A percentile compares a stretch with the other conserved stretches of the same genome.
These are phyloP conservation scores for Ancistrus triradiatus DNA, from an alignment of 2,113 vertebrate species.

Conservation along the genomic window DNA sequence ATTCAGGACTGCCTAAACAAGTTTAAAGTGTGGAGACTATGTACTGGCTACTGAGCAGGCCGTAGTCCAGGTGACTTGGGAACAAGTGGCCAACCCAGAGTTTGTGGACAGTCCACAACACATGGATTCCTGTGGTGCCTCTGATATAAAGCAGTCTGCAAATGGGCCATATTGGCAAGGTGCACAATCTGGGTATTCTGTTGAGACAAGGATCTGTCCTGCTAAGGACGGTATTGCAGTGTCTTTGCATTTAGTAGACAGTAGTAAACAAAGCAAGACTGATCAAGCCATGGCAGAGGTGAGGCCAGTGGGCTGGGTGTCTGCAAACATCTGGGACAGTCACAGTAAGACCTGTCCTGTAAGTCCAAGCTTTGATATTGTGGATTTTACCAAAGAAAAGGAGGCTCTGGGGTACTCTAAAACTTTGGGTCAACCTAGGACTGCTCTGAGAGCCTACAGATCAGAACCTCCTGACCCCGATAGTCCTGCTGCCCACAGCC, in stretches of 20 bases:
- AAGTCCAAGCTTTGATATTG: slow-evolving; percentile 80
- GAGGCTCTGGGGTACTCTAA: neutral
- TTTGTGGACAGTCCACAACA: slow-evolving; percentile 64
- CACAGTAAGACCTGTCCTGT: slow-evolving; percentile 50
- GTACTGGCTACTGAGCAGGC: slow-evolving; percentile 76
- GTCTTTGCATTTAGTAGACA: slow-evolving; percentile 53
- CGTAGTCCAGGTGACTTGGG: slow-evolving; percentile 74
- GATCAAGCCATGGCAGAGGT: slow-evolving; percentile 55
- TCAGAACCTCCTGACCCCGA: neutral
- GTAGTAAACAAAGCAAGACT: slow-evolving; percentile 63
- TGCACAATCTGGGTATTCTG: neutral
- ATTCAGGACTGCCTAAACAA: slow-evolving; percentile 75
- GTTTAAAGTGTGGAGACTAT: slow-evolving; percentile 72
- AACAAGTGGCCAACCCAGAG: slow-evolving; percentile 73
- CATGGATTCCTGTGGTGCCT: slow-evolving; percentile 47
- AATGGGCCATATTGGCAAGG: neutral
- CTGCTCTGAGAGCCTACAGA: slow-evolving; percentile 13
- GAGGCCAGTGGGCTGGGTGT: slow-evolving; percentile 53
- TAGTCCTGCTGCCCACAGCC: neutral
- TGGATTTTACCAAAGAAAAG: slow-evolving; percentile 61
- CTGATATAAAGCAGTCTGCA: slow-evolving; percentile 38
- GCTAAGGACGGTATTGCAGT: slow-evolving; percentile 65
- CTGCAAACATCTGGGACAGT: slow-evolving; percentile 65
- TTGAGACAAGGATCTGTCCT: slow-evolving; percentile 42
- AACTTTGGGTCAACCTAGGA: slow-evolving; percentile 2